These are phyloP conservation scores for Fragum sueziense DNA, from an alignment of 2,888 invertebrate species.

Conservation along the genomic window DNA sequence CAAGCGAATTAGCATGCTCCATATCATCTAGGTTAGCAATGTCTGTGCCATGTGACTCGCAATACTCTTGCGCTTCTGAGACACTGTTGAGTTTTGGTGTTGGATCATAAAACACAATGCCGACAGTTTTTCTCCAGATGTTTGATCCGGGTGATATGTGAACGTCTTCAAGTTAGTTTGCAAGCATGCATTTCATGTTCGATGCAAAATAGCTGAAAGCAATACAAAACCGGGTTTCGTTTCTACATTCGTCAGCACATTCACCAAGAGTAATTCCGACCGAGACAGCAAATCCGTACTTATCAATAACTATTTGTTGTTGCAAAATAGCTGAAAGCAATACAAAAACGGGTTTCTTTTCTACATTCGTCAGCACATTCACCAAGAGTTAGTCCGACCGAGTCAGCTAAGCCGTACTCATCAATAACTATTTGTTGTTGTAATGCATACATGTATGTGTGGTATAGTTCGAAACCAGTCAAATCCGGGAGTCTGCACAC, in stretches of 20 bases:
- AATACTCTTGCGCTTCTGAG: neutral
- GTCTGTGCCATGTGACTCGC: neutral
- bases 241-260: conserved; percentile 3
- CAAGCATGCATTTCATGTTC: neutral
- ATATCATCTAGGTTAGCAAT: neutral
- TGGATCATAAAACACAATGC: neutral
- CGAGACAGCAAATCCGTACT: neutral
- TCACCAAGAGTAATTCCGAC: neutral
- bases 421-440: neutral
- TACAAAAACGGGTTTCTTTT: neutral
- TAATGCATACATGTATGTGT: neutral
- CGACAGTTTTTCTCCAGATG: neutral
- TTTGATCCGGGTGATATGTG: neutral
- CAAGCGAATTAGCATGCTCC: neutral
- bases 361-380: conserved; percentile 4
- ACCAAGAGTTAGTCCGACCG: neutral
- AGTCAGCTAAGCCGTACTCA: neutral
- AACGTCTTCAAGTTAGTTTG: neutral
- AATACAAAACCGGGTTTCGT: neutral
- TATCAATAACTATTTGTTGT: neutral
- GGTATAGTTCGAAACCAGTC: neutral
- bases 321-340: neutral
- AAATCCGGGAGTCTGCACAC: neutral
- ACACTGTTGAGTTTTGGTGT: neutral
- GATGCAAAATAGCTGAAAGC: neutral